Percentiles rank a stretch among this genome's conserved stretches.
Conservation (phyloP, 2,113 vertebrate genomes). For the Illadopsis cleaveri region DNA sequence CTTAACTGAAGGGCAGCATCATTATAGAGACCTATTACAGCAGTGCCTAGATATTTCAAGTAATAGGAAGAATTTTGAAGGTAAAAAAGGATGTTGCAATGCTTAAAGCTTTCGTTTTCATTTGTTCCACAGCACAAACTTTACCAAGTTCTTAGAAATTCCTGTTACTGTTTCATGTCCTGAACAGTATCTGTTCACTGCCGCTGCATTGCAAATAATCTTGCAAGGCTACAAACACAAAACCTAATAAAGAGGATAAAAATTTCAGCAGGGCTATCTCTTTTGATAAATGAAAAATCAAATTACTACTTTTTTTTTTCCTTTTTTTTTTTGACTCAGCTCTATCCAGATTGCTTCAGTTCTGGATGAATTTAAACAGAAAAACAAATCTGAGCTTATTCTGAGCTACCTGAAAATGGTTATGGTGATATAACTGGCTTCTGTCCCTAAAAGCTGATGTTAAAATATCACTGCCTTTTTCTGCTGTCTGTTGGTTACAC, state of each 20-base stretch:
- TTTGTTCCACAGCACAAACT: background rate
- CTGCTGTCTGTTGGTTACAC: background rate
- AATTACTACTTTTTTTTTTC: background rate
- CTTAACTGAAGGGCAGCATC: background rate
- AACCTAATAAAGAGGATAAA: background rate
- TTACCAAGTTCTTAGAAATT: background rate
- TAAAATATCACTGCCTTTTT: background rate
- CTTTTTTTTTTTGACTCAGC: background rate
- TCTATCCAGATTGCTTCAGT: background rate
- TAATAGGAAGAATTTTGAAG: background rate
- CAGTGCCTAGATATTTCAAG: background rate
- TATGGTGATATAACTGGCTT: background rate
- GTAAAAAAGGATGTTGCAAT: background rate
- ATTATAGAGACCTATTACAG: background rate
- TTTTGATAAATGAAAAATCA: background rate
- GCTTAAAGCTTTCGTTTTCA: background rate
- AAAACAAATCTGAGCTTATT: background rate
- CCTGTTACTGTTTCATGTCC: background rate
- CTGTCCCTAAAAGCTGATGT: background rate
- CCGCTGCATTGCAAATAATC: background rate
- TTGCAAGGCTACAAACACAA: background rate
- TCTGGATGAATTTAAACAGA: background rate
- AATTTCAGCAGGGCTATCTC: background rate
- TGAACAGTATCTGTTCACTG: background rate
- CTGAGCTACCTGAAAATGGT: background rate